Base-by-base conservation (phyloP, 2,888 invertebrate genomes). In the Stenodera caucasica region DNA sequence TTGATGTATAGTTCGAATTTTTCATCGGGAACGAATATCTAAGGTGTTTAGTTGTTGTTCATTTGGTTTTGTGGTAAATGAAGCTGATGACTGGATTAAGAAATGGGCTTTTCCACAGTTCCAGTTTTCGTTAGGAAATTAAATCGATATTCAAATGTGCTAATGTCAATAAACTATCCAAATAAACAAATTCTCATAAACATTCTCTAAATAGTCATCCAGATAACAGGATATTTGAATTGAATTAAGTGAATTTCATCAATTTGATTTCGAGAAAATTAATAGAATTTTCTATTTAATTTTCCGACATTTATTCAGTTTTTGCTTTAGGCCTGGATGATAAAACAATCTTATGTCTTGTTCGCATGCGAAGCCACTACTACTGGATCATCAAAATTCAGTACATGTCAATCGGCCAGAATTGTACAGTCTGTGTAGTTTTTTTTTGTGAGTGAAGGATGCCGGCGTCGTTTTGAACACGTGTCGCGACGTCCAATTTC, bases 401-500 rank as follows among this genome's bases (percentile, higher is more conserved):
- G 75, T 70, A 76, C 77, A 73, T 76, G 77, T 72, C 75, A 75
- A 75, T 75, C 70, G 72, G 67, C 68, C 65, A 67, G 61, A 60
- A 49, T 12, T 53, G 74, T 74, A 75, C 73, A 74, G 60, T 72
- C 74, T 14, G 49, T 33, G 63, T 57, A 55, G n/a, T n/a, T n/a
- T n/a, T n/a, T n/a, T n/a, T n/a, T n/a, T n/a, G n/a, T n/a, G n/a
- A n/a, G n/a, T n/a, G n/a, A n/a, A n/a, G n/a, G 65, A 68, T 69
- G 65, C 62, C 60, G 45, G 45, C 45, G 45, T 45, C 45, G 45
- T 45, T 23, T 23, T 18, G 60, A 73, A 70, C 73, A 75, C 74
- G 73, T 74, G 75, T 71, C 69, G 51, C 33, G 32, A 49, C 50
- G 60, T 50, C 64, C 40, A 59, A 62, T 64, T 67, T 68, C 67